A percentile compares a stretch with the other conserved stretches of the same genome.
Conservation (phyloP, 35 echinoderm and acorn worm species). For the Lytechinus pictus region DNA sequence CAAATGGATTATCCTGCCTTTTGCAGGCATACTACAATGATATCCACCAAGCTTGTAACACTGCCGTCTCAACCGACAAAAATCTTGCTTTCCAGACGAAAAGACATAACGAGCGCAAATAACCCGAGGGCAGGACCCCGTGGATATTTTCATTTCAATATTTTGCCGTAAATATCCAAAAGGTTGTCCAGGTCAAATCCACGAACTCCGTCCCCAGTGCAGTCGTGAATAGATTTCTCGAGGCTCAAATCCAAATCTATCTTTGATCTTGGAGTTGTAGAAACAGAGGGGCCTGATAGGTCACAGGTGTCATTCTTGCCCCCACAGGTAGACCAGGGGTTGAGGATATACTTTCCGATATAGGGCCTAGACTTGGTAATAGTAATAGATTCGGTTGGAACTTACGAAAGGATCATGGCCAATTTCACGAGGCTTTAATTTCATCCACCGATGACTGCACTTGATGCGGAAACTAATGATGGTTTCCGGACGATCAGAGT, state of each 20-base stretch:
- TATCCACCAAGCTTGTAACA: neutral
- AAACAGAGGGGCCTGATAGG: constrained; percentile 9
- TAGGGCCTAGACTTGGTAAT: neutral
- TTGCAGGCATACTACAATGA: neutral
- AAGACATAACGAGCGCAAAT: constrained; percentile 10
- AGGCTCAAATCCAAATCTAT: neutral
- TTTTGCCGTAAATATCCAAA: constrained; percentile 19
- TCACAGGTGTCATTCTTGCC: neutral
- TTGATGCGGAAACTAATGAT: constrained; percentile 28
- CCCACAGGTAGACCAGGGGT: neutral
- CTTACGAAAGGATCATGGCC: neutral
- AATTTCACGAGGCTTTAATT: constrained; percentile 44
- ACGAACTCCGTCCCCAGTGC: neutral
- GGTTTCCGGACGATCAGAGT: neutral
- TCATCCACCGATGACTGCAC: constrained; percentile 22
- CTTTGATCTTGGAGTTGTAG: neutral
- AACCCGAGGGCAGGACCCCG: neutral
- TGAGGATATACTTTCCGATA: neutral
- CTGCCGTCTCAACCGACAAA: neutral
- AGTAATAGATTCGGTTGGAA: neutral
- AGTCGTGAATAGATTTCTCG: neutral
- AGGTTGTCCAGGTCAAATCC: neutral
- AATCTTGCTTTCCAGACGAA: neutral
- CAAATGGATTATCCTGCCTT: neutral
- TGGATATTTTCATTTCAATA: constrained; percentile 20